Evolutionary conservation across 2,797 vertebrate species (phyloP), one percentile per base, ranked within the genome.

Genomic region (Sylvilagus floridanus): DNA sequence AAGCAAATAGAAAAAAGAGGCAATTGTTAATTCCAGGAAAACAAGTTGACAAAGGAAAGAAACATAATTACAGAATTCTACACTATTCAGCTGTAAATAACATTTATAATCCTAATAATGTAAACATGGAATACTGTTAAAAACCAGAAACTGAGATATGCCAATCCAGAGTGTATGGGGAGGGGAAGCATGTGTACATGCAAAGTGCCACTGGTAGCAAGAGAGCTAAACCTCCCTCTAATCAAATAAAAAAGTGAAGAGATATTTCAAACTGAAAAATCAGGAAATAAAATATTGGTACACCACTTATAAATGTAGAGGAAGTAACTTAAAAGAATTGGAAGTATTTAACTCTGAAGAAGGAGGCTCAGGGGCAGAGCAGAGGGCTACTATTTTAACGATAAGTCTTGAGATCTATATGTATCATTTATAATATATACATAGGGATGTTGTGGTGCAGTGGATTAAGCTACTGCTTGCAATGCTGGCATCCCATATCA

Each of bases 331-430:
- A 78, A 73, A 47, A 94, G 35, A 91, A 42, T 73, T 88, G 47
- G 30, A 94, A 81, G 37, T 93, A 71, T 94, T 96, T 97, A 87
- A 84, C 68, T 87, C 77, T 93, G n/a, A 93, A 96, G 68, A 95
- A 60, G 71, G 47, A 93, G 37, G 78, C 73, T 96, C 62, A 91
- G 73, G 66, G 83, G 30, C 91, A 22, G 65, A 79, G 62, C n/a
- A 94, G 11, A 95, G 63, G 60, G 37, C 69, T 84, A 81, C 65
- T 88, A 37, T 65, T 93, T 90, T 79, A 95, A 90, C 88, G 79
- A 90, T 63, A 78, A 95, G 11, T 52, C 89, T 2, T 93, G 71
- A 73, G 22, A 52, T 85, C 35, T 84, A 72, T 72, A 50, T 78
- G 35, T 77, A 65, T 76, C 57, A 69, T 69, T 73, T 92, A 75